Evolutionary conservation across 2,888 invertebrate genomes (phyloP), one percentile per base, ranked within the genome.

Genomic region (Epistrophe eligans): DNA sequence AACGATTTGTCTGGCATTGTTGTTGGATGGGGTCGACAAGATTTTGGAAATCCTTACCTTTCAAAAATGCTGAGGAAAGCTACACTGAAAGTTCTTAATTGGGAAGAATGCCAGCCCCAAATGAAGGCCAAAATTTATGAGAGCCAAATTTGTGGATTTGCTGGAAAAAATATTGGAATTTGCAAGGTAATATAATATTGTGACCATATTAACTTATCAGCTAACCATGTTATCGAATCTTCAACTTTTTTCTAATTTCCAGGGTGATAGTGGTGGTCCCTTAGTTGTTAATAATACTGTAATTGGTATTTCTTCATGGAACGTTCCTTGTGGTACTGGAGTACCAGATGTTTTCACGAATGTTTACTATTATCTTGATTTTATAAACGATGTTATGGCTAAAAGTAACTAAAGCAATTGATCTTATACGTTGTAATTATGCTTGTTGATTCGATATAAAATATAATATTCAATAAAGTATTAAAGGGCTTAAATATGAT

Each of bases 201-300:
- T 8, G n/a, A 15, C 0, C 24, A 24, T 40, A 8, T 13, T 2
- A 48, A 45, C n/a, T n/a, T 45, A n/a, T 11, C 5, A 43, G 15
- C 6, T 0, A 7, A 7, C 32, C 2, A 24, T 45, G 15, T 6
- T 0, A 17, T 17, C 13, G 43, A 24, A 52, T 28, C 28, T 0
- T 28, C 13, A 3, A 7, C 2, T 24, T 70, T 70, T 52, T 40
- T 15, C 2, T 70, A 5, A 0, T 35, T 52, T 55, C 1, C 4
- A 70, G 52, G 70, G 70, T 11, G 70, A 70, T n/a, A 70, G 70
- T n/a, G 55, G 70, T 38, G 70, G 52, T 24, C 70, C 70, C 1
- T 70, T 70, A 11, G n/a, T 43, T 52, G 70, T 70, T 19, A 40
- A 40, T 10, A 24, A 40, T 6, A 70, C 40, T 28, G 40, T 70